These are phyloP conservation scores for Gymnoscopelus microlampas DNA, from an alignment of 2,797 vertebrate species.

Conservation along the genomic window DNA sequence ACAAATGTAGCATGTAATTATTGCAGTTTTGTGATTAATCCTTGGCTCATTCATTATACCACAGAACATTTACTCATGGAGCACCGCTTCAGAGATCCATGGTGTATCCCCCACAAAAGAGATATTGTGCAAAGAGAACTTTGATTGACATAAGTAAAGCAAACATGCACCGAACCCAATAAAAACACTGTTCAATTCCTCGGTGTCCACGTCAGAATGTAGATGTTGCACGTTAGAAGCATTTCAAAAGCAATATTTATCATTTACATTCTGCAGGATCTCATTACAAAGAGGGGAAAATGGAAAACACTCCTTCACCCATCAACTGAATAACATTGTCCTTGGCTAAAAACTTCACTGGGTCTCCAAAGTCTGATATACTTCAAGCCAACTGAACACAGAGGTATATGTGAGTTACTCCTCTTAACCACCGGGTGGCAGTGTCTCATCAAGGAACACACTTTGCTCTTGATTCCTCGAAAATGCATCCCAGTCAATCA, in stretches of 20 bases:
- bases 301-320: background rate
- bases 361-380: background rate
- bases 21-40: too few relatives aligned
- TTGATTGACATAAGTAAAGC: background rate
- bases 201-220: background rate
- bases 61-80: background rate
- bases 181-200: background rate
- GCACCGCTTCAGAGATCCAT: background rate
- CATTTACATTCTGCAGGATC: background rate
- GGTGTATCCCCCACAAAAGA: background rate
- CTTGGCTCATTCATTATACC: too few relatives aligned
- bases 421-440: conserved; percentile 52
- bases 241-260: conserved; percentile 7
- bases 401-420: background rate
- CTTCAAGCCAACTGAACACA: background rate
- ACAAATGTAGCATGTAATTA: background rate
- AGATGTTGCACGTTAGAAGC: conserved; percentile 1
- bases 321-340: conserved; percentile 9
- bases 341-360: conserved; percentile 1
- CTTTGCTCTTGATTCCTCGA: background rate
- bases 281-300: conserved; percentile 1
- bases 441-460: conserved; percentile 44
- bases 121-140: background rate
- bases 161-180: background rate
- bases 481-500: background rate